phyloP scores from a whole-genome alignment of 1,140 invertebrate genomes.

The Aphelenchoides fujianensis region DNA sequence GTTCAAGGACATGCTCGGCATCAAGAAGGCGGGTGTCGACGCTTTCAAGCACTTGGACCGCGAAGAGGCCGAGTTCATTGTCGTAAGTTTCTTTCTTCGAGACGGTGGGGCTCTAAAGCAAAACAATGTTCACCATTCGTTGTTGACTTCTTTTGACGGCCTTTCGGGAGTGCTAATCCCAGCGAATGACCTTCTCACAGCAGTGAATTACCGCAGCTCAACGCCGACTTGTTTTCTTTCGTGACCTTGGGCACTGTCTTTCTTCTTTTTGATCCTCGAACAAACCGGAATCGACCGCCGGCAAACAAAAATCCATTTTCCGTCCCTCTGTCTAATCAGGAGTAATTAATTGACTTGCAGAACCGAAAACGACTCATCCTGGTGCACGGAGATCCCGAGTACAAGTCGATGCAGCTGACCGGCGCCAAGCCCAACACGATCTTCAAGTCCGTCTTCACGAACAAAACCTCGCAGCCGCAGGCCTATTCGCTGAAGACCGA shows the following conservation, averaged over 20 bases:
- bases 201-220: no score
- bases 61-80: constrained; percentile 57
- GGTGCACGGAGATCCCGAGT: constrained; percentile 62
- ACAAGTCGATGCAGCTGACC: constrained; percentile 51
- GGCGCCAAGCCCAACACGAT: constrained; percentile 60
- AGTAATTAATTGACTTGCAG: constrained; percentile 56
- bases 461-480: constrained; percentile 64
- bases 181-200: no score
- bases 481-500: constrained; percentile 67
- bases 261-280: no score
- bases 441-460: constrained; percentile 66
- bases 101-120: no score
- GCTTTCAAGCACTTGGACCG: constrained; percentile 54
- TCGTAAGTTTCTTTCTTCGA: constrained; percentile 53
- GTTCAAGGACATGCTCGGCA: constrained; percentile 61
- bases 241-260: no score
- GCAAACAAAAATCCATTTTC: no score
- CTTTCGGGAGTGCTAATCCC: no score
- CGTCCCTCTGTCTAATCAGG: no score
- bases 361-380: constrained; percentile 64
- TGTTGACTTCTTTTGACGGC: no score
- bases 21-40: constrained; percentile 63
- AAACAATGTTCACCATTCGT: no score
- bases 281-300: no score
- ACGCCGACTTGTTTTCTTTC: no score